Percentiles rank a stretch among this genome's conserved stretches.
Conservation (phyloP, 2,797 vertebrate genomes). For the Propithecus deckenii region DNA sequence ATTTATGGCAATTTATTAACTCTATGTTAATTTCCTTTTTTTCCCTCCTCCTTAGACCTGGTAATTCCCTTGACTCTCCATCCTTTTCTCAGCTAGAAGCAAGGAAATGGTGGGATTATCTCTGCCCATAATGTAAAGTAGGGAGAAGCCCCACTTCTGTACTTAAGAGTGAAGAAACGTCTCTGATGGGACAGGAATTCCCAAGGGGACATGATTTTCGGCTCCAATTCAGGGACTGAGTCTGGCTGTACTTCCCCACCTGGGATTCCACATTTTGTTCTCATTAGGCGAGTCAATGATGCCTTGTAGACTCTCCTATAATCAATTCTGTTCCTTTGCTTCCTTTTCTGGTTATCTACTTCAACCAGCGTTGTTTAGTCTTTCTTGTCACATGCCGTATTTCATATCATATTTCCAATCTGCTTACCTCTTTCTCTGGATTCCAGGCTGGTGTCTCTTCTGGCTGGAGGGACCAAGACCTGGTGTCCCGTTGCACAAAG, state of each 20-base stretch:
- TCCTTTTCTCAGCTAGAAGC: neutral
- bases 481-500: neutral
- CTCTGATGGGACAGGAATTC: neutral
- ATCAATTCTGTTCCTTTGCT: neutral
- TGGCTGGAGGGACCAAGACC: neutral
- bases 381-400: neutral
- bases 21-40: neutral
- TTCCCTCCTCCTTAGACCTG: neutral
- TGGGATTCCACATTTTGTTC: neutral
- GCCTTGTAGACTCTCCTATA: neutral
- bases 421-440: neutral
- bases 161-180: neutral
- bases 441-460: neutral
- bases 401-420: neutral
- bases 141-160: neutral
- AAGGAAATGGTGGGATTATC: neutral
- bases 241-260: neutral
- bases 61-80: neutral
- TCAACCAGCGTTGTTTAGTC: neutral
- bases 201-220: neutral
- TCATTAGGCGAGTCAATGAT: neutral
- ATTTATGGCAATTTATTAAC: neutral
- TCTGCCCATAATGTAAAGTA: neutral
- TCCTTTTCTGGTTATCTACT: neutral
- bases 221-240: neutral